These are phyloP conservation scores for Varroa destructor DNA, from an alignment of 1,140 invertebrate genomes.

Conservation along the genomic window DNA sequence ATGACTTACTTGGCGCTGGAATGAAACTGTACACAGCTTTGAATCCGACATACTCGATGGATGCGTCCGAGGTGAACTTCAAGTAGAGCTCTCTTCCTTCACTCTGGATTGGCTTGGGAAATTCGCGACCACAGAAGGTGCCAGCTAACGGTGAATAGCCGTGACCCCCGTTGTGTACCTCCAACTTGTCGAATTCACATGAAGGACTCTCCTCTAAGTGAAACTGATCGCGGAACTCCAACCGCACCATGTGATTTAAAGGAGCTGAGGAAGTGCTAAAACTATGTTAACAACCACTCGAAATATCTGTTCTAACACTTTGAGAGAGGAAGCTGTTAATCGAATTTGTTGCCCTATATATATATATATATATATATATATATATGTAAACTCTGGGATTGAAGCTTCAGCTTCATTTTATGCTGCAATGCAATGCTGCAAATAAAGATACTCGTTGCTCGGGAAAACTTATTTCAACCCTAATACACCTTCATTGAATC, in stretches of 20 bases:
- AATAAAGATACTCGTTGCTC: too few relatives aligned
- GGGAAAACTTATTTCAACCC: too few relatives aligned
- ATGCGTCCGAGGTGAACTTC: constrained; percentile 66
- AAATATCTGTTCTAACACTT: constrained; percentile 6
- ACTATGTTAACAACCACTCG: not conserved
- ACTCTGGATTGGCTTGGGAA: constrained; percentile 61
- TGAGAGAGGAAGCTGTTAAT: constrained; percentile 5
- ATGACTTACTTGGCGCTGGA: constrained; percentile 39
- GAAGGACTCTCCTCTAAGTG: constrained; percentile 56
- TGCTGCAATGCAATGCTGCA: too few relatives aligned
- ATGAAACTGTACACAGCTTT: constrained; percentile 58
- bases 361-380: too few relatives aligned
- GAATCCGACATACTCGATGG: constrained; percentile 67
- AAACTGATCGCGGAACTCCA: constrained; percentile 71
- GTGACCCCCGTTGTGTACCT: constrained; percentile 62
- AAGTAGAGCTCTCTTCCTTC: constrained; percentile 64
- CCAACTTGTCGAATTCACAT: constrained; percentile 68
- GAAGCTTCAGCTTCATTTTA: too few relatives aligned
- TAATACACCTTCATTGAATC: too few relatives aligned
- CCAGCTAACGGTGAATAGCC: constrained; percentile 59
- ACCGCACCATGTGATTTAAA: constrained; percentile 53
- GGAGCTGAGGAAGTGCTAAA: constrained; percentile 51
- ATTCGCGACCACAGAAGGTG: constrained; percentile 58
- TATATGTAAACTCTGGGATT: too few relatives aligned
- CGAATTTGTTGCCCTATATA: constrained; percentile 1